Base-by-base conservation (phyloP, 2,113 vertebrate species). In the Pangasianodon hypophthalmus region DNA sequence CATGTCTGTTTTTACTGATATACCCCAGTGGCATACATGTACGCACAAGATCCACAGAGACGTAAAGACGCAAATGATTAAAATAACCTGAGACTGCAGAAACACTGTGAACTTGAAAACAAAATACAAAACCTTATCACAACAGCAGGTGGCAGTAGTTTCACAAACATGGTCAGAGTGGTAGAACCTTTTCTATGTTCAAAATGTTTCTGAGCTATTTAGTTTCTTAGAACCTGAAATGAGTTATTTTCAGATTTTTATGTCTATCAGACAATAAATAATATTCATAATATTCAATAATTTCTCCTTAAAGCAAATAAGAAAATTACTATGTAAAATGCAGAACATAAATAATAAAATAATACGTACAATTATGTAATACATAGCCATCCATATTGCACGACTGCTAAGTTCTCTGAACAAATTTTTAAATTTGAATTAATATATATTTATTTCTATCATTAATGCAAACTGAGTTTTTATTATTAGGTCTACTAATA, bases 121-220 rank as follows among this genome's bases (percentile, higher is more conserved):
- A 79, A 60, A 79, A 60, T 48, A 46, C 54, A 32, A 56, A 82
- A 0, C 29, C 50, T 4, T 18, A 32, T 60, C 41, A 32, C 18
- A 81, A 56, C 75, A 80, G 54, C 60, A 88, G 79, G 48, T 54
- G 79, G 77, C 79, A 69, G 58, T 29, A 46, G 18, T 10, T 46
- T 50, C 18, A 88, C n/a, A 77, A 60, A 60, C 71, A 77, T 75
- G 71, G 21, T 14, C 64, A 87, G 41, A 26, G 18, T 48, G 24
- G 21, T 18, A 10, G 6, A 50, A 7, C 18, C 18, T 48, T 48
- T 79, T n/a, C 13, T 48, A 9, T 85, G 8, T 48, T 67, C 41
- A 48, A n/a, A 41, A 54, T n/a, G 48, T 5, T 29, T 80, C 24
- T 80, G 1, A 80, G 54, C 50, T 62, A 64, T 24, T n/a, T 50